Conservation (phyloP, 1,140 invertebrate genomes). For the Trissolcus basalis region DNA sequence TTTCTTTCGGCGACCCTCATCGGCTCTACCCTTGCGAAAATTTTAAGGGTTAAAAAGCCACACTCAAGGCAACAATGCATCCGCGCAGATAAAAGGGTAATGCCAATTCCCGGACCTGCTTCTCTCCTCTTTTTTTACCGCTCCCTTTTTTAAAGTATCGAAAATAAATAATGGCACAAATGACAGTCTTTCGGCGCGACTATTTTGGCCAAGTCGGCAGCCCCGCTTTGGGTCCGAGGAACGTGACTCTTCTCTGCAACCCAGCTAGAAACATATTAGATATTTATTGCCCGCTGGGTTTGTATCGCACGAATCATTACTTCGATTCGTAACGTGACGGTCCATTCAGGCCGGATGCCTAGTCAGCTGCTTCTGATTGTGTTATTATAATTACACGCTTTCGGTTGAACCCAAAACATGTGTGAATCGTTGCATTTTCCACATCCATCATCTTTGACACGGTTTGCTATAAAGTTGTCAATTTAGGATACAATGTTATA, state of each 20-base stretch:
- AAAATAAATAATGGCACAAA: slow-evolving; percentile 75
- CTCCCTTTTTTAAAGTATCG: slow-evolving; percentile 57
- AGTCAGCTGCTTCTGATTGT: slow-evolving; percentile 55
- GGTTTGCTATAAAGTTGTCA: slow-evolving; percentile 2
- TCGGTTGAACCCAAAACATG: slow-evolving; percentile 32
- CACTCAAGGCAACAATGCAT: slow-evolving; percentile 74
- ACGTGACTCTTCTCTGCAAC: slow-evolving; percentile 64
- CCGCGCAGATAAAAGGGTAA: slow-evolving; percentile 59
- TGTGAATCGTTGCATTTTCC: slow-evolving; percentile 4
- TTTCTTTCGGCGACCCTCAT: slow-evolving; percentile 46
- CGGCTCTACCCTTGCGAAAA: slow-evolving; percentile 65
- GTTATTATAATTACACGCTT: slow-evolving; percentile 50
- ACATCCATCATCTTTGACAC: slow-evolving; percentile 14
- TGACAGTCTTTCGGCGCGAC: slow-evolving; percentile 72
- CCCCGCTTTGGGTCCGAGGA: slow-evolving; percentile 37
- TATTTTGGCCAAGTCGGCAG: slow-evolving; percentile 72
- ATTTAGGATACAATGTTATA: slow-evolving; percentile 13
- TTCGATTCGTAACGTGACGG: slow-evolving; percentile 57
- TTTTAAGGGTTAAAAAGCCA: slow-evolving; percentile 77
- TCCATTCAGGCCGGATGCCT: slow-evolving; percentile 33
- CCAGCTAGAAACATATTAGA: slow-evolving; percentile 75
- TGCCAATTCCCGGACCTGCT: slow-evolving; percentile 48
- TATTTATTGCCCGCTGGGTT: slow-evolving; percentile 73
- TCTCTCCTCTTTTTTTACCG: slow-evolving; percentile 29
- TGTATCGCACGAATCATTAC: slow-evolving; percentile 66